Conservation (phyloP, 1,140 invertebrate species). For the Drosophila cardini region DNA sequence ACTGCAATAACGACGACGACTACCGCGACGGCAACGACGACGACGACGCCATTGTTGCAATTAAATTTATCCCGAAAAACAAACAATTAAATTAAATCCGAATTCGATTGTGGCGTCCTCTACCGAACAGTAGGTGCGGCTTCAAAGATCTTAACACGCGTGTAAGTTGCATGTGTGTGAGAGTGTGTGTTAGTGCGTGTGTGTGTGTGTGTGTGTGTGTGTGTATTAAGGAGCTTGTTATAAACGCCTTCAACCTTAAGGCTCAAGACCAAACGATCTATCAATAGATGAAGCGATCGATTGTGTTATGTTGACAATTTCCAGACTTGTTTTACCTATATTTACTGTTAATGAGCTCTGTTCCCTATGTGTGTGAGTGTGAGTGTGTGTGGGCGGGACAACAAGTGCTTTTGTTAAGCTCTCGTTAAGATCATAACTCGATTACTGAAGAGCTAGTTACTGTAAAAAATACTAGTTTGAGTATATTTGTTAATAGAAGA, state of each 20-base stretch:
- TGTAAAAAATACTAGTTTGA: not conserved
- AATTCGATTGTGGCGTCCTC: constrained; percentile 36
- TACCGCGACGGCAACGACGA: not conserved
- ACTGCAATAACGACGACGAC: not conserved
- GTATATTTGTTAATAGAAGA: not conserved
- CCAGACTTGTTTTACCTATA: constrained; percentile 38
- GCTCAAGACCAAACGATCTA: constrained; percentile 14
- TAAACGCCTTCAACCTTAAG: constrained; percentile 1
- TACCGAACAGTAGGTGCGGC: constrained; percentile 39
- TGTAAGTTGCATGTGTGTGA: constrained; percentile 18
- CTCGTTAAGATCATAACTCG: not conserved
- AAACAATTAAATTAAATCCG: constrained; percentile 73
- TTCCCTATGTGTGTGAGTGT: constrained; percentile 16
- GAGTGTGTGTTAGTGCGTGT: constrained; percentile 24
- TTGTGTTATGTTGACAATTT: constrained; percentile 42
- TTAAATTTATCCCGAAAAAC: constrained; percentile 64
- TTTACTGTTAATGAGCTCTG: constrained; percentile 52
- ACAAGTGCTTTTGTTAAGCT: constrained; percentile 53
- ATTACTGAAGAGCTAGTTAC: not conserved
- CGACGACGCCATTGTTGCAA: constrained; percentile 54
- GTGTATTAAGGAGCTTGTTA: constrained; percentile 32
- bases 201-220: not conserved
- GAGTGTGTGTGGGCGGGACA: constrained; percentile 38
- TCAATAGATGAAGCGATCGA: constrained; percentile 32
- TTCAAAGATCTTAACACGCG: constrained; percentile 36